Base-by-base conservation (phyloP, 2,888 invertebrate genomes). In the Himalopsyche japonica region DNA sequence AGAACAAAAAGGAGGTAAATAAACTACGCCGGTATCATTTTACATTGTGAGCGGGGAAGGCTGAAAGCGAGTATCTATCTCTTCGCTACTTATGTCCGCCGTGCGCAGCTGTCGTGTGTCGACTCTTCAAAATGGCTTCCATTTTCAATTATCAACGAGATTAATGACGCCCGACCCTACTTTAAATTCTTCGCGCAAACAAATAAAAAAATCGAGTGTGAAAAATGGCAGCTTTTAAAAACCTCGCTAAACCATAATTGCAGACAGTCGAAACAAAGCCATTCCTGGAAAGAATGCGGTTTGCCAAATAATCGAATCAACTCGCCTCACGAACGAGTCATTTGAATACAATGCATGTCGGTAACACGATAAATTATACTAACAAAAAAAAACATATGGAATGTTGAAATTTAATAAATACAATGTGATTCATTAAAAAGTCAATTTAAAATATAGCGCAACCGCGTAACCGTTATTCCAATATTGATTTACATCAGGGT, bases 161-260 rank as follows among this genome's bases (percentile, higher is more conserved):
- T 80, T 80, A 84, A 84, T 84, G 82, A 82, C 81, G 81, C 34
- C 70, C 84, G 84, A 79, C 82, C 84, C 84, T 76, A 84, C 84
- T 84, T 84, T 79, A 84, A 84, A 84, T 84, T 82, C 84, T 78
- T 76, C 81, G 32, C 57, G 57, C 20, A 24, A 49, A 84, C 48
- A 84, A 79, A 84, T 82, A 79, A 76, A 82, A 84, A 82, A 64
- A 84, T 70, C 57, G 27, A 84, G 82, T 77, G 64, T 49, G 79
- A 84, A 82, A 84, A 84, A 84, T 82, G 79, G 82, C 81, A 76
- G 81, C 48, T 81, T 27, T 79, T 81, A 47, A 82, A 79, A 81
- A 47, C 64, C 76, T 70, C 76, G 32, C 30, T 20, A 57, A 57
- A 15, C 7, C 32, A 76, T 30, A 30, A 76, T 76, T 76, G 32